Conservation (phyloP, 2,888 invertebrate genomes). For the Schizaphis graminum region DNA sequence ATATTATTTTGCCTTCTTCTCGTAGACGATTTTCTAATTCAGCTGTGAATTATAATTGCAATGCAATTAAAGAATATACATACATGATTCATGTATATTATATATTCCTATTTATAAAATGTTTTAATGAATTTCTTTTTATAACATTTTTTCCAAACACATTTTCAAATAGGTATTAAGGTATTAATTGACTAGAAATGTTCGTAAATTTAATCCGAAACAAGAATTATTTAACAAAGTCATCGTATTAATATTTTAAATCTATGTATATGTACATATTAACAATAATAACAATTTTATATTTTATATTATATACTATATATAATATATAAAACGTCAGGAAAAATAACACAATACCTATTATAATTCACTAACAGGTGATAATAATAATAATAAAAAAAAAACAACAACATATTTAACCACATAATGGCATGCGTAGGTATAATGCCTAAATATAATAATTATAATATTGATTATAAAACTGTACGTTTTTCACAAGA, state of each 20-base stretch:
- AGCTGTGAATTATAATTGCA: neutral
- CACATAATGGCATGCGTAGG: neutral
- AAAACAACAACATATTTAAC: neutral
- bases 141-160: conserved; percentile 14
- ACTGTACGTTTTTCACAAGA: conserved; percentile 29
- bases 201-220: conserved; percentile 54
- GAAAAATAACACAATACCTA: conserved; percentile 24
- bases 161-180: conserved; percentile 15
- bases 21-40: neutral
- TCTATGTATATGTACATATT: conserved; percentile 63
- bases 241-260: conserved; percentile 46
- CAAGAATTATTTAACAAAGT: conserved; percentile 60
- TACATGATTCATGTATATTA: neutral
- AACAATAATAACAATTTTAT: conserved; percentile 63
- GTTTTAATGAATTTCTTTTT: conserved; percentile 13
- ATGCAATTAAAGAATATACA: neutral
- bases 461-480: conserved; percentile 37
- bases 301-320: conserved; percentile 46
- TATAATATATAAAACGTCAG: conserved; percentile 38
- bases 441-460: conserved; percentile 18
- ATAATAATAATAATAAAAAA: conserved; percentile 28
- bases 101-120: conserved; percentile 3
- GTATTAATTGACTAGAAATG: conserved; percentile 56
- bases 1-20: neutral
- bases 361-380: conserved; percentile 46